Conservation (phyloP, 2,113 vertebrate species). For the Thamnaconus septentrionalis region DNA sequence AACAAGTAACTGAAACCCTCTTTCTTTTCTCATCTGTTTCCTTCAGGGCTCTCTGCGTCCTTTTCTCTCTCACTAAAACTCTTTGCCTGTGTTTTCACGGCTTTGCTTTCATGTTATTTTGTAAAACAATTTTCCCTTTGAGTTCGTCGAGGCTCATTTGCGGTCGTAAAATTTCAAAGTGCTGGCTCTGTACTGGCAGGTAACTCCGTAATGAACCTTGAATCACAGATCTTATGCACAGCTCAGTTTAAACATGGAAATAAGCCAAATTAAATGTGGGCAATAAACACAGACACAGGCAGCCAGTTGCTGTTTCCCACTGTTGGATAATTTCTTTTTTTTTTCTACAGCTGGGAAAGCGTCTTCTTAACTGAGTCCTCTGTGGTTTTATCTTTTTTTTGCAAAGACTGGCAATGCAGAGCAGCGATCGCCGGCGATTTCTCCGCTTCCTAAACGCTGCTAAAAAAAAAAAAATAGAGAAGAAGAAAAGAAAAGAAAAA, state of each 20-base stretch:
- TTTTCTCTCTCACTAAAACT: no score
- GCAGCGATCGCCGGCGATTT: constrained; percentile 25
- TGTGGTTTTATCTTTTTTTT: constrained; percentile 10
- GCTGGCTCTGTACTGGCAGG: no score
- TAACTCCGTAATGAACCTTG: no score
- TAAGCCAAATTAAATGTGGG: not conserved
- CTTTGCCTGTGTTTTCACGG: no score
- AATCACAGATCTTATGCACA: not conserved
- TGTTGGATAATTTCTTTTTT: not conserved
- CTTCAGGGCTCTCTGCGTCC: no score
- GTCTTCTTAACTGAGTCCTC: constrained; percentile 15
- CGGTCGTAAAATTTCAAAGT: no score
- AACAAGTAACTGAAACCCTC: no score
- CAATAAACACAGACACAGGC: not conserved
- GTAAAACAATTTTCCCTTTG: no score
- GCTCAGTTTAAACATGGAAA: not conserved
- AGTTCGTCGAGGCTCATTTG: no score
- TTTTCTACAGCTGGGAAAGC: constrained; percentile 3
- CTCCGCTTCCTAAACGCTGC: constrained; percentile 25
- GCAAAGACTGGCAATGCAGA: not conserved
- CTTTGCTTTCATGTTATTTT: no score
- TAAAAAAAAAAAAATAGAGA: constrained; percentile 13
- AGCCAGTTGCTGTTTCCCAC: not conserved
- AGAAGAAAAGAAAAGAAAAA: no score
- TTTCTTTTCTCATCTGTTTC: no score